A percentile compares a stretch with the other conserved stretches of the same genome.
These are phyloP conservation scores for Dryobota labecula DNA, from an alignment of 2,888 invertebrate genomes.

Conservation along the genomic window DNA sequence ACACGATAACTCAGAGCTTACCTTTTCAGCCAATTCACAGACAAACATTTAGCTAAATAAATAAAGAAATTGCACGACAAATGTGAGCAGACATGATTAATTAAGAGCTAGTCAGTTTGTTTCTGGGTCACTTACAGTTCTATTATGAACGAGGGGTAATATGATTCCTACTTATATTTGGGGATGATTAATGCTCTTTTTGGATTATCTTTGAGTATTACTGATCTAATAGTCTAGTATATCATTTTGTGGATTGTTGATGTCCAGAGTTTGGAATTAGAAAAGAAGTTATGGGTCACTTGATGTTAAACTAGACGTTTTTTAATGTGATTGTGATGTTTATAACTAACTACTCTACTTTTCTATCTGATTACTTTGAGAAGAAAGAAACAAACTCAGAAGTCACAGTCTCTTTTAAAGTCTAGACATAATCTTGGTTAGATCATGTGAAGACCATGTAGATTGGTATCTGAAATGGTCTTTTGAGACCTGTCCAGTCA, in stretches of 20 bases:
- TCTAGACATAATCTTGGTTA: too few species aligned
- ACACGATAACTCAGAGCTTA: background rate
- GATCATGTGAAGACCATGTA: too few species aligned
- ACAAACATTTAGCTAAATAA: slow-evolving; percentile 4
- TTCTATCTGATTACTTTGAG: too few species aligned
- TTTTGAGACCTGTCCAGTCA: too few species aligned
- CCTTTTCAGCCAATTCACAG: background rate
- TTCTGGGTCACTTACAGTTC: slow-evolving; percentile 40
- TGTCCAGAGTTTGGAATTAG: background rate
- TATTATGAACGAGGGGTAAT: slow-evolving; percentile 42
- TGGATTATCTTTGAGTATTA: slow-evolving; percentile 26
- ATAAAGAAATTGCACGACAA: slow-evolving; percentile 15
- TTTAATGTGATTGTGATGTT: background rate
- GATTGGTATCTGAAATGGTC: too few species aligned
- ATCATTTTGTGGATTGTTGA: background rate
- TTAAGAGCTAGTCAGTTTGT: slow-evolving; percentile 37
- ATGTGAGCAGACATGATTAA: slow-evolving; percentile 38
- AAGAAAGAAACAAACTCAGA: too few species aligned
- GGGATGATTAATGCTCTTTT: slow-evolving; percentile 40
- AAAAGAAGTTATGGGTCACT: background rate
- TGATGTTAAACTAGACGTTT: background rate
- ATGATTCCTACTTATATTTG: slow-evolving; percentile 21
- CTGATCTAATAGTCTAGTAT: slow-evolving; percentile 16
- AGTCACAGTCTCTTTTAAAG: too few species aligned
- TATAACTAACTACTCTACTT: too few species aligned